phyloP scores from a whole-genome alignment of 2,113 vertebrate genomes.

The Zapus hudsonius region DNA sequence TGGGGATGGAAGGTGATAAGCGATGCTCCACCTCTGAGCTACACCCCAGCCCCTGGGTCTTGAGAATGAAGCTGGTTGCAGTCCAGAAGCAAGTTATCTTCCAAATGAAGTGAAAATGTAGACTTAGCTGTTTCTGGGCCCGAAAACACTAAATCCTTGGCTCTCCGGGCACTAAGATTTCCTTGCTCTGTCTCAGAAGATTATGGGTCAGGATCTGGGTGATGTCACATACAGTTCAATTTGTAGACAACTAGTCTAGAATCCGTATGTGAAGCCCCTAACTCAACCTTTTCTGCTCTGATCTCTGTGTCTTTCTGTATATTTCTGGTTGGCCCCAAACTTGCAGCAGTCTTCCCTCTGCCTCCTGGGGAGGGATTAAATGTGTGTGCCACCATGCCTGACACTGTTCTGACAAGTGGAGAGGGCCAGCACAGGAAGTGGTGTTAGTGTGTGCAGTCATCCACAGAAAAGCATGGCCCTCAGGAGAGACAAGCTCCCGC shows the following conservation, averaged over 20 bases:
- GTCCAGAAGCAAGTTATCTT: background rate
- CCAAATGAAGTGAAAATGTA: background rate
- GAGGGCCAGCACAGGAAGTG: background rate
- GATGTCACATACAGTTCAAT: background rate
- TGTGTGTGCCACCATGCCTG: background rate
- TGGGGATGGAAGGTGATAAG: background rate
- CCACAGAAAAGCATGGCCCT: background rate
- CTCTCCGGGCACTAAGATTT: background rate
- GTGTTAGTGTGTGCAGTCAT: background rate
- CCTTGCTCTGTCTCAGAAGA: background rate
- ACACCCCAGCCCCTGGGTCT: too few relatives aligned
- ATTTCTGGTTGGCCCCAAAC: background rate
- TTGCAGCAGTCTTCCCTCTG: background rate
- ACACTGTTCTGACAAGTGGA: background rate
- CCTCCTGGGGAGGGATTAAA: background rate
- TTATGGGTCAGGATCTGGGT: too few relatives aligned
- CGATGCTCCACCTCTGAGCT: background rate
- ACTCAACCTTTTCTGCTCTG: background rate
- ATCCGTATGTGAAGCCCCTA: background rate
- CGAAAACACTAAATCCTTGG: background rate
- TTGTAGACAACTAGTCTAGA: background rate
- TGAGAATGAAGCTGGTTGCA: background rate
- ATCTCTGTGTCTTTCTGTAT: background rate
- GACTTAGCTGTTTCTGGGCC: background rate
- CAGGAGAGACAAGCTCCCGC: rapidly evolving